Conservation (phyloP, 2,888 invertebrate species). For the Drosophila acutilabella region DNA sequence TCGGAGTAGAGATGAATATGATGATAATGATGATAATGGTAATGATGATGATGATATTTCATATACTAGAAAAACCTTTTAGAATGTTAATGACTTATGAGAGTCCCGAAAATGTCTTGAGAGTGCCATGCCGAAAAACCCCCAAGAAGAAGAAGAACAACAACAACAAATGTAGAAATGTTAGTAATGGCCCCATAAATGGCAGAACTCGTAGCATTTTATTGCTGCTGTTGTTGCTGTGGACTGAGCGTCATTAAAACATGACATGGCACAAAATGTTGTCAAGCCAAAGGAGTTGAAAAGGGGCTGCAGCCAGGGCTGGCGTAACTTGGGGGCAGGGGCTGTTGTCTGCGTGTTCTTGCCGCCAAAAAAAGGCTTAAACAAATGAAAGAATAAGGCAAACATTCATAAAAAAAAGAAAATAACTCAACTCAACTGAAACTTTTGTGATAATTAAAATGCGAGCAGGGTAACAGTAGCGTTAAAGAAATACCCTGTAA, state of each 20-base stretch:
- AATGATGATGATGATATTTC: constrained; percentile 50
- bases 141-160: background rate
- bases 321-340: too few relatives aligned
- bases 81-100: constrained; percentile 77
- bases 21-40: constrained; percentile 30
- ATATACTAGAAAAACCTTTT: constrained; percentile 76
- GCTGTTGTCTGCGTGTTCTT: constrained; percentile 46
- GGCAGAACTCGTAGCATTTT: constrained; percentile 67
- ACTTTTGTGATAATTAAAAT: constrained; percentile 76
- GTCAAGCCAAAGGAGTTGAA: background rate
- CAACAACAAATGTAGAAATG: constrained; percentile 37
- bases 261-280: constrained; percentile 68
- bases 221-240: constrained; percentile 64
- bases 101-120: constrained; percentile 62
- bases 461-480: background rate
- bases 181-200: constrained; percentile 70
- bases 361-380: constrained; percentile 55
- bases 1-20: constrained; percentile 6
- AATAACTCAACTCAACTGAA: constrained; percentile 22
- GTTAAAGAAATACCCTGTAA: constrained; percentile 5
- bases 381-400: constrained; percentile 43
- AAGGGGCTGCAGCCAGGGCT: too few relatives aligned
- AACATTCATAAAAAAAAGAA: constrained; percentile 53
- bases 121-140: constrained; percentile 14
- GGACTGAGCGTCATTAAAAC: constrained; percentile 71